These are phyloP conservation scores for Ecliptopera silaceata DNA, from an alignment of 2,888 invertebrate genomes.

Conservation along the genomic window DNA sequence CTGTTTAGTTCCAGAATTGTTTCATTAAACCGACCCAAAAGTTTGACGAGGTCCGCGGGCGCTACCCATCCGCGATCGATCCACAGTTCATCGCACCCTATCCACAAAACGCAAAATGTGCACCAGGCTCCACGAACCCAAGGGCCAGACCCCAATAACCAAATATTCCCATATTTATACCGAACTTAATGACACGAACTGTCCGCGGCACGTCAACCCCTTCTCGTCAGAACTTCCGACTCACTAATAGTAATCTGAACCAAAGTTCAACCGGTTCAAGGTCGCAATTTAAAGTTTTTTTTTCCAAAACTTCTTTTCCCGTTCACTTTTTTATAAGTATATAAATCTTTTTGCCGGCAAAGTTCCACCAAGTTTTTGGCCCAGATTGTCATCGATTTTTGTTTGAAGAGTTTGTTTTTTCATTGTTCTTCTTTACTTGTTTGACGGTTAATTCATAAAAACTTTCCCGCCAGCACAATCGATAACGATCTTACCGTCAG, in stretches of 20 bases:
- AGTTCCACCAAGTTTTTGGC: slow-evolving; percentile 81
- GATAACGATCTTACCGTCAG: slow-evolving; percentile 65
- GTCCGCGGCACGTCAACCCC: slow-evolving; percentile 63
- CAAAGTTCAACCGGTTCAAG: slow-evolving; percentile 81
- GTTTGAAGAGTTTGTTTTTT: slow-evolving; percentile 83
- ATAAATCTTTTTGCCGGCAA: slow-evolving; percentile 83
- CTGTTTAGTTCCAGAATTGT: slow-evolving; percentile 68
- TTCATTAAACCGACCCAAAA: slow-evolving; percentile 77
- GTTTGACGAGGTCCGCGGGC: slow-evolving; percentile 63
- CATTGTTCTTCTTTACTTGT: slow-evolving; percentile 84
- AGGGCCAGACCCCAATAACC: slow-evolving; percentile 38
- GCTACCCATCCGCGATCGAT: slow-evolving; percentile 65
- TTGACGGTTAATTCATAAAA: slow-evolving; percentile 84
- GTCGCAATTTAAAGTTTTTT: slow-evolving; percentile 85
- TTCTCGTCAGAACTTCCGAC: slow-evolving; percentile 73
- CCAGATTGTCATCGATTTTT: slow-evolving; percentile 85
- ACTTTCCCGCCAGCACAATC: slow-evolving; percentile 78
- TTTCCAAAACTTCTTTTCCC: slow-evolving; percentile 81
- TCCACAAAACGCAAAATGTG: slow-evolving; percentile 53
- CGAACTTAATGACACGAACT: slow-evolving; percentile 57
- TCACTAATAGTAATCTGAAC: slow-evolving; percentile 82
- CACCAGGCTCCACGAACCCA: slow-evolving; percentile 48
- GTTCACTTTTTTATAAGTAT: slow-evolving; percentile 82
- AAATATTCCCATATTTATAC: slow-evolving; percentile 59
- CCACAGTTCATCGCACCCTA: slow-evolving; percentile 68